Evolutionary conservation across 2,888 invertebrate species (phyloP).

Genomic region (Steromphala cineraria): DNA sequence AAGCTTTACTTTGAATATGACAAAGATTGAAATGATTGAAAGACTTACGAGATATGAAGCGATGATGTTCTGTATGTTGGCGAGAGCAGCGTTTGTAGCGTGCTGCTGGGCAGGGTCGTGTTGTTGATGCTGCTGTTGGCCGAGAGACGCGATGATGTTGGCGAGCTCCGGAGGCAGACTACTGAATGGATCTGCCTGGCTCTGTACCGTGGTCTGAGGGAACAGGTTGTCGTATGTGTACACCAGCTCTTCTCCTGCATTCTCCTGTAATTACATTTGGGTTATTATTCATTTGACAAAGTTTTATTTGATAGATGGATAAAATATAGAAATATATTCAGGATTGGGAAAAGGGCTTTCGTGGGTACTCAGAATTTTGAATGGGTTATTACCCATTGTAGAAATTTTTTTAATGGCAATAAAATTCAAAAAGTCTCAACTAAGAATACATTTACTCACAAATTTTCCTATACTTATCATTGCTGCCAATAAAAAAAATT

Average conservation of each 20-base stretch:
- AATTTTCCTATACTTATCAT: too few species aligned
- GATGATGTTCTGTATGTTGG: constrained; percentile 62
- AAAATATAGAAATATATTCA: too few species aligned
- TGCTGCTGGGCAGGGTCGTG: constrained; percentile 34
- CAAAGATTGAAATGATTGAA: neutral
- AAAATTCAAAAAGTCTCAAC: too few species aligned
- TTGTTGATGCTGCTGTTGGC: constrained; percentile 42
- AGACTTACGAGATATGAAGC: constrained; percentile 58
- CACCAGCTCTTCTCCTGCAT: constrained; percentile 39
- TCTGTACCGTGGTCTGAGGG: neutral
- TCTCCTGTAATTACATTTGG: constrained; percentile 28
- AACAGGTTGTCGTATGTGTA: constrained; percentile 33
- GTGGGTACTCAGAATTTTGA: too few species aligned
- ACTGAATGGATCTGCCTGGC: neutral
- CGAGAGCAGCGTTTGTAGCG: constrained; percentile 40
- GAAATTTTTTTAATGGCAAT: too few species aligned
- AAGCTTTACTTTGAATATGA: neutral
- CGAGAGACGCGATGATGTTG: constrained; percentile 57
- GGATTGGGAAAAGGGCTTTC: too few species aligned
- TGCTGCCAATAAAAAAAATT: too few species aligned
- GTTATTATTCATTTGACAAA: too few species aligned
- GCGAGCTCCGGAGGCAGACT: constrained; percentile 63
- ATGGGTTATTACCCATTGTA: too few species aligned
- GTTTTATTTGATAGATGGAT: too few species aligned
- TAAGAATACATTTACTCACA: too few species aligned